Conservation (phyloP, 2,113 vertebrate genomes). For the Hystrix cristata region DNA sequence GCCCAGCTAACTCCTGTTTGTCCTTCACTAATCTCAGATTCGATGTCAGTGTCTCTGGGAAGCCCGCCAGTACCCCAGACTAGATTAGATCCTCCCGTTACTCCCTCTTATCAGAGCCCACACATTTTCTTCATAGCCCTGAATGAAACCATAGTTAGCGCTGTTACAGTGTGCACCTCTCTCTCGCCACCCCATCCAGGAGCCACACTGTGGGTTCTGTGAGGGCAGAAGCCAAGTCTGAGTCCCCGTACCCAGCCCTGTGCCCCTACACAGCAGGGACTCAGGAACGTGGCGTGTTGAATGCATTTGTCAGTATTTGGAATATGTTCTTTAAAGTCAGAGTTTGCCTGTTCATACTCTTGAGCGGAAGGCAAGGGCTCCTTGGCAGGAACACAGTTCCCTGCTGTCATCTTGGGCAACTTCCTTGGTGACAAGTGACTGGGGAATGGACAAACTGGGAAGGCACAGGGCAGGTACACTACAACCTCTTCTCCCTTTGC, state of each 20-base stretch:
- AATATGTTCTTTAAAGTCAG: not conserved
- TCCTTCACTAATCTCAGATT: not conserved
- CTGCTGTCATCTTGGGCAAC: not conserved
- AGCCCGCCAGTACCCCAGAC: not conserved
- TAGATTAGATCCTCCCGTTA: not conserved
- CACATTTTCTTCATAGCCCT: not conserved
- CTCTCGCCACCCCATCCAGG: not conserved
- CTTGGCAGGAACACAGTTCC: not conserved
- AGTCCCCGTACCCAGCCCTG: not conserved
- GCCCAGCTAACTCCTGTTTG: not conserved
- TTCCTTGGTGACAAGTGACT: not conserved
- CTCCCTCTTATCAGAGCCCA: not conserved
- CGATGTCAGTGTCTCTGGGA: not conserved
- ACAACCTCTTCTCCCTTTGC: not conserved
- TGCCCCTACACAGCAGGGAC: not conserved
- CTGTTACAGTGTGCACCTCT: not conserved
- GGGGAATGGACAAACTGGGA: not conserved
- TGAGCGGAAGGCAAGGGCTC: not conserved
- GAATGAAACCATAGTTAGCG: not conserved
- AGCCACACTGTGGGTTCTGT: not conserved
- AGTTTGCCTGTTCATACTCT: not conserved
- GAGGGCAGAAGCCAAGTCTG: not conserved
- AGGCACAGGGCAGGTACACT: not conserved
- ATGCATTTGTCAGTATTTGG: not conserved
- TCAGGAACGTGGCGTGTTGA: rapidly evolving